A percentile compares a stretch with the other conserved stretches of the same genome.
phyloP scores from a whole-genome alignment of 2,888 invertebrate species.

The Drosophila subquinaria region DNA sequence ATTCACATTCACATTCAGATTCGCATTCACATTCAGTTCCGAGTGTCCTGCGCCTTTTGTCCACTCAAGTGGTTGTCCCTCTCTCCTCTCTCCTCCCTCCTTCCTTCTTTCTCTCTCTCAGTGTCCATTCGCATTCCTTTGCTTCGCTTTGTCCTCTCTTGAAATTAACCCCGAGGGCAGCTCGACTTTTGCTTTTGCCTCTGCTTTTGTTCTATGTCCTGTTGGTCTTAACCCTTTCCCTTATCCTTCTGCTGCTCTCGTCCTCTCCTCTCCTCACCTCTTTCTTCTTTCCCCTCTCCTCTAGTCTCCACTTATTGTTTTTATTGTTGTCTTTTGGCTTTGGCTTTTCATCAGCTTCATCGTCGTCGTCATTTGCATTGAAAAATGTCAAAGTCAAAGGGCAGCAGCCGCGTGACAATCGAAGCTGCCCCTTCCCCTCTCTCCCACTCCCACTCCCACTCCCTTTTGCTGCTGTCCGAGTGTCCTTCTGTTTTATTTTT shows the following conservation, averaged over 20 bases:
- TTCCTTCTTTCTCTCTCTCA: not conserved
- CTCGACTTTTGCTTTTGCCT: conserved; percentile 49
- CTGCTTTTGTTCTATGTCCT: conserved; percentile 59
- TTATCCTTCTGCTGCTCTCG: not conserved
- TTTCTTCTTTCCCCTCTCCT: not conserved
- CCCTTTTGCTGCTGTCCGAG: conserved; percentile 55
- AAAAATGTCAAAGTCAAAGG: conserved; percentile 81
- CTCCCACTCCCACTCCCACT: not conserved
- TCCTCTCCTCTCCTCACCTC: not conserved
- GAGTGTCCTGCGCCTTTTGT: conserved; percentile 54
- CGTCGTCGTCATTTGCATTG: conserved; percentile 73
- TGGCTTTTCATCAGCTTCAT: conserved; percentile 77
- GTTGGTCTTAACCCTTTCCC: conserved; percentile 19
- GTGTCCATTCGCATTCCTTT: conserved; percentile 58
- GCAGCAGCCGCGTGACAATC: conserved; percentile 65
- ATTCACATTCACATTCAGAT: conserved; percentile 14
- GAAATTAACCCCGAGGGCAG: conserved; percentile 77
- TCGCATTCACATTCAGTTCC: conserved; percentile 26
- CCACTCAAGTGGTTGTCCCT: conserved; percentile 72
- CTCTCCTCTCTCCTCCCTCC: not conserved
- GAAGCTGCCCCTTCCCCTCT: conserved; percentile 49
- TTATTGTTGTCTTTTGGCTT: conserved; percentile 72
- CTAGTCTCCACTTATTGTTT: conserved; percentile 38
- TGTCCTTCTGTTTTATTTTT: conserved; percentile 46
- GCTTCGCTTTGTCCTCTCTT: conserved; percentile 42